These are phyloP conservation scores for Phainopepla nitens DNA, from an alignment of 2,113 vertebrate species.

Conservation along the genomic window DNA sequence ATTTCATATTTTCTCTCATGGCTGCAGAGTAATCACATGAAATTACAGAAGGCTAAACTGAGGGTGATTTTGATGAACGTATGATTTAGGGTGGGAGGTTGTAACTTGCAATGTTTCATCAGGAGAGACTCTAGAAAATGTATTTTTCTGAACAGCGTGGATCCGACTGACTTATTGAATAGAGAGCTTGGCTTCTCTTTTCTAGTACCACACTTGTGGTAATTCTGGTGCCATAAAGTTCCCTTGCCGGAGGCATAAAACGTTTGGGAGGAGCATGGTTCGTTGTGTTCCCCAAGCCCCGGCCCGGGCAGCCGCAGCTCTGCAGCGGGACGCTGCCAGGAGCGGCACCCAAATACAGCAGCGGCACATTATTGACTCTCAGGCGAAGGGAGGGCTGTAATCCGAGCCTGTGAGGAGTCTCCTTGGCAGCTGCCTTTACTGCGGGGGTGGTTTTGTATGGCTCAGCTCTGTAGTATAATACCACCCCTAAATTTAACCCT, in stretches of 20 bases:
- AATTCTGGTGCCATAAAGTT: background rate
- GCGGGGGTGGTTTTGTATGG: background rate
- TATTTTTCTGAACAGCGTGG: background rate
- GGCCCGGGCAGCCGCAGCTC: background rate
- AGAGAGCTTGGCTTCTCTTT: background rate
- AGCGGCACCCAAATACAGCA: background rate
- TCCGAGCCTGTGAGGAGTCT: background rate
- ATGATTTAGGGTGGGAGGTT: background rate
- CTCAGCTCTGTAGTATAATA: background rate
- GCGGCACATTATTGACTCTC: background rate
- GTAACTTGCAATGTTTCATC: background rate
- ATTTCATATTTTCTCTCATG: background rate
- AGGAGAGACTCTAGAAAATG: background rate
- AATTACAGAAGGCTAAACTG: background rate
- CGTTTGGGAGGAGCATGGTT: fast-evolving
- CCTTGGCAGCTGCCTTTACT: background rate
- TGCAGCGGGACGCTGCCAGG: background rate
- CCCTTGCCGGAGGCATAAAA: background rate
- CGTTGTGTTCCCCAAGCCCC: background rate
- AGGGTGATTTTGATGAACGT: background rate
- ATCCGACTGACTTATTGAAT: fast-evolving
- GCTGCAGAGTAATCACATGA: background rate
- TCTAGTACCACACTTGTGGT: background rate
- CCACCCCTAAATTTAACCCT: background rate
- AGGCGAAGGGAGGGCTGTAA: background rate